phyloP scores from a whole-genome alignment of 1,140 invertebrate species.

The Drosophila sp. region DNA sequence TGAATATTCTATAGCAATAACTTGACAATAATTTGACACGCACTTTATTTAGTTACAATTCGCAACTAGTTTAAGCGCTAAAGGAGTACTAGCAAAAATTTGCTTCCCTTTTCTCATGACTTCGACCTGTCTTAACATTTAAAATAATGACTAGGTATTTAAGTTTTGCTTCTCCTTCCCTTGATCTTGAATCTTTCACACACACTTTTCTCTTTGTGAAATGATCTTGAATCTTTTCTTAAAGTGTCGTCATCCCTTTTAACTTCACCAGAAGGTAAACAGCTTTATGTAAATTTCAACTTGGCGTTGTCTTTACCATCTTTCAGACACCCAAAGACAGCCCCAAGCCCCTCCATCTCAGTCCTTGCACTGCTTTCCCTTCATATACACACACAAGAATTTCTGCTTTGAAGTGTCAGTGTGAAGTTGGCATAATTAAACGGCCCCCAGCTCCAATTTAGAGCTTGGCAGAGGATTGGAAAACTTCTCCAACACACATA shows the following conservation, averaged over 20 bases:
- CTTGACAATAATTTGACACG: too few species aligned
- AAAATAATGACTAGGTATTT: too few species aligned
- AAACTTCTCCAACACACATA: conserved; percentile 38
- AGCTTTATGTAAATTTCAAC: conserved; percentile 12
- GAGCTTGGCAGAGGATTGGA: conserved; percentile 24
- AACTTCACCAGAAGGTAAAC: neutral
- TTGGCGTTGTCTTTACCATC: conserved; percentile 42
- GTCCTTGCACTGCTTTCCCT: neutral
- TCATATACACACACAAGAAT: conserved; percentile 15
- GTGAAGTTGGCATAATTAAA: conserved; percentile 81
- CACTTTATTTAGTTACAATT: neutral
- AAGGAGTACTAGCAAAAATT: too few species aligned
- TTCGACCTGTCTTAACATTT: too few species aligned
- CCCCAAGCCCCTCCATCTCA: neutral
- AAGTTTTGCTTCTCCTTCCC: too few species aligned
- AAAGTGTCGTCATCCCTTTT: neutral
- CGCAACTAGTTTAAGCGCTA: too few species aligned
- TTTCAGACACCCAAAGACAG: conserved; percentile 31
- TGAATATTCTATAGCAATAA: too few species aligned
- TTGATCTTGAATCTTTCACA: neutral
- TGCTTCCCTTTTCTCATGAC: too few species aligned
- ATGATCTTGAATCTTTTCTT: neutral
- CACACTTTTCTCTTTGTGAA: conserved; percentile 9
- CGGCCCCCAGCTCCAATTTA: conserved; percentile 36
- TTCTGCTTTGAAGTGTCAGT: conserved; percentile 80